These are phyloP conservation scores for Gyps fulvus DNA, from an alignment of 2,113 vertebrate genomes.

Conservation along the genomic window DNA sequence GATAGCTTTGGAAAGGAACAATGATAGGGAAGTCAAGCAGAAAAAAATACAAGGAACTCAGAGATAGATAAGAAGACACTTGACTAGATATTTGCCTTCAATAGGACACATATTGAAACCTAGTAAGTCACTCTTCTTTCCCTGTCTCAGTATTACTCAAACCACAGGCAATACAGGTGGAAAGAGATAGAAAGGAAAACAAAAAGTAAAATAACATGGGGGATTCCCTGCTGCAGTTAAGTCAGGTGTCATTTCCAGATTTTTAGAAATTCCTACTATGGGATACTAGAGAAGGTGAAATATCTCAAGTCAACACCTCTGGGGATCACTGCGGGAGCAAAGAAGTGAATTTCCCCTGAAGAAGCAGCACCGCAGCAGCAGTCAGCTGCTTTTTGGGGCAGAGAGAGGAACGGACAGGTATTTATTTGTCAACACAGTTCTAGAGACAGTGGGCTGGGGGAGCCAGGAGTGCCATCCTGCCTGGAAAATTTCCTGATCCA, in stretches of 20 bases:
- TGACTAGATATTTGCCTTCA: background rate
- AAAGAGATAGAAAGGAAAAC: background rate
- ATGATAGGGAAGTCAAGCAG: background rate
- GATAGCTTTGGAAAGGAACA: background rate
- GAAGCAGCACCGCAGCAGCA: fast-evolving
- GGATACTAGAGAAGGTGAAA: background rate
- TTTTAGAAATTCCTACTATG: background rate
- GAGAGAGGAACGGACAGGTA: background rate
- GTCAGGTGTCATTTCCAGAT: background rate
- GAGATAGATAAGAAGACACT: background rate
- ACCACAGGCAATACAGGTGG: background rate
- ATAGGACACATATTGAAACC: background rate
- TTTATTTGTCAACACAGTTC: background rate
- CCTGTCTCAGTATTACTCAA: background rate
- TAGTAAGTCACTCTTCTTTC: background rate
- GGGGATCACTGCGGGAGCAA: background rate
- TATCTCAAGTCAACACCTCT: background rate
- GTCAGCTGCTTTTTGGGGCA: background rate
- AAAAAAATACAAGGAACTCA: background rate
- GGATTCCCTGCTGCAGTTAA: background rate
- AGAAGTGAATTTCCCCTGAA: background rate
- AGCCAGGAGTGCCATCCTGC: background rate
- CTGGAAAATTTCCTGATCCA: background rate
- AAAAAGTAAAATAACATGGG: background rate
- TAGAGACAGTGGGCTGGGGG: background rate